Percentiles rank a stretch among this genome's conserved stretches.
These are phyloP conservation scores for Athene cunicularia DNA, from an alignment of 2,113 vertebrate species.

Conservation along the genomic window DNA sequence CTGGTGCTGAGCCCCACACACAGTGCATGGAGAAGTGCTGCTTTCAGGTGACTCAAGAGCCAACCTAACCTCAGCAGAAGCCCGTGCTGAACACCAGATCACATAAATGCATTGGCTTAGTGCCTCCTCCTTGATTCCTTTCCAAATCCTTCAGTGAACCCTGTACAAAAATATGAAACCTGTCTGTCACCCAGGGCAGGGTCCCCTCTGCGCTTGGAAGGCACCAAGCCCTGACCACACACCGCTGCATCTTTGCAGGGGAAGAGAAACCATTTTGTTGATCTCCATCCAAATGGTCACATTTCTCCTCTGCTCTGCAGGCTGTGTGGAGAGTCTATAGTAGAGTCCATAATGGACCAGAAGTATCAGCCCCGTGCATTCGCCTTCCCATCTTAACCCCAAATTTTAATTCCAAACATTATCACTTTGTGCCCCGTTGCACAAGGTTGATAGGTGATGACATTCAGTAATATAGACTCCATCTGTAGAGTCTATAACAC, in stretches of 20 bases:
- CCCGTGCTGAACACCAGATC: no score
- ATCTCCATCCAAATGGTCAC: neutral
- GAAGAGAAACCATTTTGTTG: neutral
- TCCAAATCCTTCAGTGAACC: neutral
- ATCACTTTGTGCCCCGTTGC: neutral
- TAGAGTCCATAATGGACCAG: neutral
- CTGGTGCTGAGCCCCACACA: neutral
- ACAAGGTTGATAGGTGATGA: neutral
- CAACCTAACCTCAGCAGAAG: neutral
- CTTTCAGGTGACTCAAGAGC: neutral
- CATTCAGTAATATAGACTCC: neutral
- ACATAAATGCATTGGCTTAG: neutral
- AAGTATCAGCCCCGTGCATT: neutral
- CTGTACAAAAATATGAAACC: neutral
- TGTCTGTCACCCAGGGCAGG: rapidly evolving
- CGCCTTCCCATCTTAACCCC: neutral
- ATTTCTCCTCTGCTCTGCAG: neutral
- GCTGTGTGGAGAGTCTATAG: neutral
- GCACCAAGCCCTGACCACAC: neutral
- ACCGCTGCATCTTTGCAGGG: neutral
- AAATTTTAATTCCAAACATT: slow-evolving; percentile 25
- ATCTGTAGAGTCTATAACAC: no score
- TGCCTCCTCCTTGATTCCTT: neutral
- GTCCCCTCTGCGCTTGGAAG: neutral
- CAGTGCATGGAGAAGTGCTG: neutral